A percentile compares a stretch with the other conserved stretches of the same genome.
These are phyloP conservation scores for Furnarius figulus DNA, from an alignment of 2,113 vertebrate genomes.

Conservation along the genomic window DNA sequence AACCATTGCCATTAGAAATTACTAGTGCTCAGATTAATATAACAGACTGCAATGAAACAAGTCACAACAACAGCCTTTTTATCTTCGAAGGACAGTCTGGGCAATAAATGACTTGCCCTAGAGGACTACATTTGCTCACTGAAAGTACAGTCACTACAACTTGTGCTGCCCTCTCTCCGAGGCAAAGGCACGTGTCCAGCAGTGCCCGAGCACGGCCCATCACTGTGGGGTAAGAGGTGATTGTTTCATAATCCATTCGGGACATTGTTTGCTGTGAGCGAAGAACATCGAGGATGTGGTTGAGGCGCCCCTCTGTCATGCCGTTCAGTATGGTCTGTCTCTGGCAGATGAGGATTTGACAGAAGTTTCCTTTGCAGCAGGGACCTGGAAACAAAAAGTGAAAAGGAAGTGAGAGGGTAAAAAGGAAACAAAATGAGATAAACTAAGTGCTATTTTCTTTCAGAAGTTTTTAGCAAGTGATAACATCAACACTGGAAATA, in stretches of 20 bases:
- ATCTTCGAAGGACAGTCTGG: background rate
- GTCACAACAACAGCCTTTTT: background rate
- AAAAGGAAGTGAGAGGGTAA: background rate
- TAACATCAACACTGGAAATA: background rate
- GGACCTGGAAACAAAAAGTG: background rate
- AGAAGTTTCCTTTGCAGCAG: conserved; percentile 9
- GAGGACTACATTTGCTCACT: background rate
- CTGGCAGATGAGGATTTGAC: conserved; percentile 54
- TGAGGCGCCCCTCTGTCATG: conserved; percentile 80
- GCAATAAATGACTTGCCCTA: background rate
- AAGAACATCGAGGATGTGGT: conserved; percentile 73
- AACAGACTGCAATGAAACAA: background rate
- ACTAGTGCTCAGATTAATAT: background rate
- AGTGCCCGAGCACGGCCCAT: conserved; percentile 60
- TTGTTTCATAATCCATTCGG: conserved; percentile 70
- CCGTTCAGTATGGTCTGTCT: conserved; percentile 67
- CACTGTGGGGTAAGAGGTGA: conserved; percentile 62
- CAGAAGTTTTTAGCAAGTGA: background rate
- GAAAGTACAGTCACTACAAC: conserved; percentile 47
- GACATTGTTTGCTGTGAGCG: conserved; percentile 57
- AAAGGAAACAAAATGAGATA: background rate
- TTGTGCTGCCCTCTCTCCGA: conserved; percentile 69
- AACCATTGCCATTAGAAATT: background rate
- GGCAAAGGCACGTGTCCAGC: conserved; percentile 68
- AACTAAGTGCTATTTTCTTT: background rate